phyloP scores from a whole-genome alignment of 2,113 vertebrate genomes.

The Plestiodon gilberti region DNA sequence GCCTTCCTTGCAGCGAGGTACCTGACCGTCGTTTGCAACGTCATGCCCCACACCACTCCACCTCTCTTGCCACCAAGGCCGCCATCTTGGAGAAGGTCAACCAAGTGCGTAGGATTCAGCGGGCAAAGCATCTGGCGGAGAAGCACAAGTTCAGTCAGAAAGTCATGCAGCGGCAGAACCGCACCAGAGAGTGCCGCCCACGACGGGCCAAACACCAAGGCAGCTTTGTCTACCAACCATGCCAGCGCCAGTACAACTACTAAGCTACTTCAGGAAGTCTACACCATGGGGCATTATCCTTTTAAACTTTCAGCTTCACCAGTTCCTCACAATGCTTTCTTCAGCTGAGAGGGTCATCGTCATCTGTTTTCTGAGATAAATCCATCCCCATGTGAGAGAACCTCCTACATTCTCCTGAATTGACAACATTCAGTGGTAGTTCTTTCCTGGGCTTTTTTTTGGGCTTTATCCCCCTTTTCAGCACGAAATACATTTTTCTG shows the following conservation, averaged over 20 bases:
- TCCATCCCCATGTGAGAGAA: neutral
- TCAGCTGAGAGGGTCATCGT: neutral
- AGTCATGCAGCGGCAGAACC: conserved; percentile 92
- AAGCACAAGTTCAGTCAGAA: conserved; percentile 86
- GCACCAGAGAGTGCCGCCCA: conserved; percentile 83
- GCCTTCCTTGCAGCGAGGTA: conserved; percentile 69
- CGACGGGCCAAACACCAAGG: conserved; percentile 78
- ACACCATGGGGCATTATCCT: conserved; percentile 39
- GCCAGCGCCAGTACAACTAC: conserved; percentile 93
- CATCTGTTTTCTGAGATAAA: neutral
- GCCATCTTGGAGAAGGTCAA: conserved; percentile 87
- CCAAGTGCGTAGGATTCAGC: conserved; percentile 87
- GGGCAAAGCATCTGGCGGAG: conserved; percentile 86
- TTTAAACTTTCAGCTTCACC: conserved; percentile 17
- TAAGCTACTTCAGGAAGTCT: conserved; percentile 70
- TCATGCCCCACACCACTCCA: conserved; percentile 71
- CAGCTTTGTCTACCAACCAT: conserved; percentile 92
- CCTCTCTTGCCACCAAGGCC: conserved; percentile 76
- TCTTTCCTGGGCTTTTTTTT: conserved; percentile 28
- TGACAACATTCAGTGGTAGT: neutral
- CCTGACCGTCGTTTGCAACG: conserved; percentile 68
- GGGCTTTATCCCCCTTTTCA: neutral
- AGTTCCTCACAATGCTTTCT: conserved; percentile 18
- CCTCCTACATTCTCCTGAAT: neutral
- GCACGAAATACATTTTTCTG: neutral